Conservation (phyloP, 2,113 vertebrate genomes). For the Colossoma macropomum region DNA sequence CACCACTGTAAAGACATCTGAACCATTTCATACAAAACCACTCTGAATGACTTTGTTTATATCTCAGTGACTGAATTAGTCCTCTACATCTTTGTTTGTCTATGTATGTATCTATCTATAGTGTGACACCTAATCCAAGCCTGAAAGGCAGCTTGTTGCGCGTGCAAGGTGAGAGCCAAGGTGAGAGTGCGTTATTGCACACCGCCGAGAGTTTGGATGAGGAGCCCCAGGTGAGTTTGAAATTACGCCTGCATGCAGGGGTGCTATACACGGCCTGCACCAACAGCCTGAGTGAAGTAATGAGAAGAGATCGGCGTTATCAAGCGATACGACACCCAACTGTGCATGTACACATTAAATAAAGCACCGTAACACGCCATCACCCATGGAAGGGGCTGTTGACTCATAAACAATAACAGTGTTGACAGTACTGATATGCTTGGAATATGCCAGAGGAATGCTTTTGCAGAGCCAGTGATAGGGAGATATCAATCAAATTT, state of each 20-base stretch:
- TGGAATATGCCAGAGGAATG: not conserved
- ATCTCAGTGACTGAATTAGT: too few relatives aligned
- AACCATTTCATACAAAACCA: too few relatives aligned
- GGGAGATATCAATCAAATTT: conserved; percentile 42
- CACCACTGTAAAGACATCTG: too few relatives aligned
- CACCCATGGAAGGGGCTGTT: conserved; percentile 6
- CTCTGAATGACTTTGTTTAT: too few relatives aligned
- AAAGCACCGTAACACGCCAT: not conserved
- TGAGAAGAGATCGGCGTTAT: conserved; percentile 5
- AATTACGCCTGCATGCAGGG: not conserved
- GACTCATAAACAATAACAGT: not conserved
- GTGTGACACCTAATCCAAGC: not conserved
- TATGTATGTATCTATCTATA: not conserved
- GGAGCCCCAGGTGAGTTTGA: not conserved
- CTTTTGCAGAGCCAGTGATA: not conserved
- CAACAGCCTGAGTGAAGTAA: not conserved
- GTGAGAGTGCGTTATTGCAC: conserved; percentile 24
- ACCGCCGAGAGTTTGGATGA: not conserved
- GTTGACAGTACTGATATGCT: not conserved
- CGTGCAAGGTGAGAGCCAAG: conserved; percentile 19
- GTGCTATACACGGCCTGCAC: not conserved
- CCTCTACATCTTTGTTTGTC: too few relatives aligned
- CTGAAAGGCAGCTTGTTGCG: not conserved
- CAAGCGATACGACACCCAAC: not conserved
- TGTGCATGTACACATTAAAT: conserved; percentile 14